These are phyloP conservation scores for Falco berigora DNA, from an alignment of 2,797 vertebrate species.

Conservation along the genomic window DNA sequence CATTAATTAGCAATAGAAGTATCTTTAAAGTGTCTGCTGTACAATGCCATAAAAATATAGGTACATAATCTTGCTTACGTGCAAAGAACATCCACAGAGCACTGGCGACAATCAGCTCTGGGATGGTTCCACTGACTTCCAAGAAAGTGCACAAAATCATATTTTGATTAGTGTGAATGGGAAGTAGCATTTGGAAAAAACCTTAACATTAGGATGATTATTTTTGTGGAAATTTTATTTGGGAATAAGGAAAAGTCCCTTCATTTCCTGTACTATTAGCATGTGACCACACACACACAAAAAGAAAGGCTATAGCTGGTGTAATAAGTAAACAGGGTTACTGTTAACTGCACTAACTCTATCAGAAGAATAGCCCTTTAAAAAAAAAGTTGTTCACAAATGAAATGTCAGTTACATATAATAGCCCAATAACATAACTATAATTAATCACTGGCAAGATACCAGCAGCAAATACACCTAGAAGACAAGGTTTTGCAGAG, in stretches of 20 bases:
- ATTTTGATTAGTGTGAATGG: background rate
- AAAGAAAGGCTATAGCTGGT: background rate
- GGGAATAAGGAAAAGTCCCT: background rate
- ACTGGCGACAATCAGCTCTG: background rate
- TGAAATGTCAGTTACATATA: background rate
- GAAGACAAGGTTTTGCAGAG: background rate
- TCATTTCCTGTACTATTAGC: background rate
- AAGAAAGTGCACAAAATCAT: background rate
- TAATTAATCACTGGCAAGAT: background rate
- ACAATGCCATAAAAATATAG: background rate
- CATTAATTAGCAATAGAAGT: background rate
- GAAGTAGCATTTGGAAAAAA: background rate
- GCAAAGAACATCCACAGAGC: background rate
- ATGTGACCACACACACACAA: background rate
- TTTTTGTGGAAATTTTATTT: background rate
- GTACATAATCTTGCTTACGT: background rate
- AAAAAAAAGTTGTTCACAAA: background rate
- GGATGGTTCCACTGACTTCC: background rate
- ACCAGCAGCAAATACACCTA: background rate
- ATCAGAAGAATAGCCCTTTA: background rate
- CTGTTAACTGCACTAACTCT: background rate
- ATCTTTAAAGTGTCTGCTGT: background rate
- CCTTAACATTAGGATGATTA: background rate
- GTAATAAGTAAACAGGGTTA: background rate
- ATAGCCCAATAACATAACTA: background rate